Conservation (phyloP, 2,797 vertebrate genomes). For the Coendou prehensilis region DNA sequence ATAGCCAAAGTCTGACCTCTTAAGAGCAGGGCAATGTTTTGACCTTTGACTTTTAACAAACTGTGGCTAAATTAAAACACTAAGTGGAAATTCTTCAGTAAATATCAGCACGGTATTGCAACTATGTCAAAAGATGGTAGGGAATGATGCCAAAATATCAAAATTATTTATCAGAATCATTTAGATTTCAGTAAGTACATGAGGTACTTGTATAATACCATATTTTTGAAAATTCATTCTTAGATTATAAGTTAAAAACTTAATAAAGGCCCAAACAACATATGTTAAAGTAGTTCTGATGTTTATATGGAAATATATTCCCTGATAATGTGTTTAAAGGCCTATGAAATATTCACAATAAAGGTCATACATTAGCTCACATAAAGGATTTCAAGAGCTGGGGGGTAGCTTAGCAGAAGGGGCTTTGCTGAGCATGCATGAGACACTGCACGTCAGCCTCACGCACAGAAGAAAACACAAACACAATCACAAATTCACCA, state of each 20-base stretch:
- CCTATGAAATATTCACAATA: not conserved
- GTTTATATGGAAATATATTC: not conserved
- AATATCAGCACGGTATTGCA: conserved; percentile 40
- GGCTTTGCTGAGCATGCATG: not conserved
- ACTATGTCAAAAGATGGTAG: not conserved
- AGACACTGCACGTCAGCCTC: not conserved
- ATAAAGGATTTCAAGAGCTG: not conserved
- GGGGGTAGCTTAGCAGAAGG: fast-evolving
- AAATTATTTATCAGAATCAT: conserved; percentile 20
- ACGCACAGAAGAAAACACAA: not conserved
- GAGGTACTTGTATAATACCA: not conserved
- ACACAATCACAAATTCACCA: not conserved
- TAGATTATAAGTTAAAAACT: not conserved
- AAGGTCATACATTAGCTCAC: not conserved
- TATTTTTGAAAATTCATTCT: conserved; percentile 33
- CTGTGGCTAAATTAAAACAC: conserved; percentile 58
- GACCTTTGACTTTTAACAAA: conserved; percentile 78
- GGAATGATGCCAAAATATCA: conserved; percentile 24
- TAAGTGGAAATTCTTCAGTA: conserved; percentile 60
- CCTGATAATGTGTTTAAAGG: not conserved
- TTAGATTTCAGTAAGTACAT: not conserved
- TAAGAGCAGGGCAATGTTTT: conserved; percentile 44
- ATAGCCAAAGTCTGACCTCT: conserved; percentile 42
- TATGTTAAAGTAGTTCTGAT: not conserved
- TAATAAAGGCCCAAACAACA: not conserved